Evolutionary conservation across 2,113 vertebrate species (phyloP).

Genomic region (Gobiocypris rarus): DNA sequence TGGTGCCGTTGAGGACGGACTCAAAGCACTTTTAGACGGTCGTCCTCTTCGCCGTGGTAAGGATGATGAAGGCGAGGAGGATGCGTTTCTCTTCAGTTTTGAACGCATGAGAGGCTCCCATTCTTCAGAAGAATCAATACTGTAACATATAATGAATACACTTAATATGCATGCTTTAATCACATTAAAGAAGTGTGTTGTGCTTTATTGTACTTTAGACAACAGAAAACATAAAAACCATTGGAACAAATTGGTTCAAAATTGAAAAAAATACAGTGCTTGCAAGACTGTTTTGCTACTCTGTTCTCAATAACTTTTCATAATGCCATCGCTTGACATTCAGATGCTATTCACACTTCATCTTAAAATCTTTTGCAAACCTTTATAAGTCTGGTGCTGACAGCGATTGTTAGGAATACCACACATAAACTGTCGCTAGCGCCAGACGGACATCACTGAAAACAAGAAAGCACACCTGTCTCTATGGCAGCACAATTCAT

Average conservation of each 20-base stretch:
- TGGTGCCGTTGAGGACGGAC: neutral
- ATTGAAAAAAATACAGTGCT: neutral
- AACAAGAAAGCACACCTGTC: no score
- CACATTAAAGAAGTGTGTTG: neutral
- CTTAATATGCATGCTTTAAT: neutral
- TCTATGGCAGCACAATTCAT: no score
- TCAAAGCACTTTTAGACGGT: neutral
- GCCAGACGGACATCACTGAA: no score
- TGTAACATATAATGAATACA: constrained; percentile 20
- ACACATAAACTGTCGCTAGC: no score
- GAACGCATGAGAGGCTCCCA: constrained; percentile 17
- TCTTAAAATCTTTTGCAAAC: no score
- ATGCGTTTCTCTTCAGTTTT: constrained; percentile 5
- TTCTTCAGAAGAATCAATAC: constrained; percentile 32
- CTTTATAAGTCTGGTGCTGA: no score
- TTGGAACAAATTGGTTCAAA: neutral
- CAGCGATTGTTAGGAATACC: no score
- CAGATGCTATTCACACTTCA: no score
- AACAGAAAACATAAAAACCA: neutral
- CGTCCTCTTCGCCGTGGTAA: constrained; percentile 19
- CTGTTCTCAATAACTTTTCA: neutral
- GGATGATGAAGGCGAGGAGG: neutral
- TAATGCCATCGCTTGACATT: no score
- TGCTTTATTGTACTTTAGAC: neutral
- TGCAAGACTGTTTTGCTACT: neutral